Conservation (phyloP, 1,140 invertebrate species). For the Ips typographus region DNA sequence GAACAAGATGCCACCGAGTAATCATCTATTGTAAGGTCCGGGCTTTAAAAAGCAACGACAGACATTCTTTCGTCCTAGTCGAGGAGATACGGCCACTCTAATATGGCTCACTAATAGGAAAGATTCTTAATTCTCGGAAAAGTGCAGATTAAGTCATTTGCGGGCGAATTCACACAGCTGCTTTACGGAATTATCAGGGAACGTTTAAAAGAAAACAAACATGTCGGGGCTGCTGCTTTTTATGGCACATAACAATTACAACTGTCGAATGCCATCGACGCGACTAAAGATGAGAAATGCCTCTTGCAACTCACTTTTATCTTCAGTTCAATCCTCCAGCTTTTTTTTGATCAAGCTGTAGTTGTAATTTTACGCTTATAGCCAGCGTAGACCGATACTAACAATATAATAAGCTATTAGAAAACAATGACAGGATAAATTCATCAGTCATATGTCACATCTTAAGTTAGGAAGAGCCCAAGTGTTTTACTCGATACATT, state of each 20-base stretch:
- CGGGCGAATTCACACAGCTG: conserved; percentile 43
- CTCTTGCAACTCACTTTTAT: conserved; percentile 7
- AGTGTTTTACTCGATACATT: no score
- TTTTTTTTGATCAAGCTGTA: no score
- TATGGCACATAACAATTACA: conserved; percentile 47
- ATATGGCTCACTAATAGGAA: conserved; percentile 31
- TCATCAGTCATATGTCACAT: no score
- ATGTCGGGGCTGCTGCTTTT: conserved; percentile 44
- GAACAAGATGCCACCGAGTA: conserved; percentile 29
- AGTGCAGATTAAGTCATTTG: conserved; percentile 46
- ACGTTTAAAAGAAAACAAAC: conserved; percentile 42
- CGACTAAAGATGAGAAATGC: conserved; percentile 35
- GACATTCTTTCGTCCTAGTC: conserved; percentile 19
- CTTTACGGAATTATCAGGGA: conserved; percentile 43
- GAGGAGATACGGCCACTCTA: conserved; percentile 25
- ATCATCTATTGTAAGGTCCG: conserved; percentile 22
- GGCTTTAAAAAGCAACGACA: conserved; percentile 25
- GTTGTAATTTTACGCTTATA: no score
- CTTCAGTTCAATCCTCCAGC: no score
- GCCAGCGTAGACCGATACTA: no score
- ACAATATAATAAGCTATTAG: no score
- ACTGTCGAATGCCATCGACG: conserved; percentile 39
- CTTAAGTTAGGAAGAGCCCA: no score
- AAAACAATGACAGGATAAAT: no score
- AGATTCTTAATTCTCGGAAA: conserved; percentile 39